phyloP scores from a whole-genome alignment of 2,113 vertebrate species.

The Camarhynchus parvulus region DNA sequence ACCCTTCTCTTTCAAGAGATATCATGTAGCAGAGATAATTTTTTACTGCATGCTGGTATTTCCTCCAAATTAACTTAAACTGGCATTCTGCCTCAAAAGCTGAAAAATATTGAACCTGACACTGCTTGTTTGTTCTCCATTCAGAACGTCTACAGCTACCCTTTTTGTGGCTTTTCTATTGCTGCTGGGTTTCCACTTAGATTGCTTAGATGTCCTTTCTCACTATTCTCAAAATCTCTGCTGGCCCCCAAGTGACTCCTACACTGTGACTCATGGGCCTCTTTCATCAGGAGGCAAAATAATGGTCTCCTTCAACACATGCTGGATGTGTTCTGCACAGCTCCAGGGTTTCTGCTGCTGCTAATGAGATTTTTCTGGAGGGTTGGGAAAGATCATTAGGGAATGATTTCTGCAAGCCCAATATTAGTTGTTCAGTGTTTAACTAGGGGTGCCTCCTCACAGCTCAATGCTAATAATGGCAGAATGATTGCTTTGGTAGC shows the following conservation, averaged over 20 bases:
- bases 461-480: constrained; percentile 33
- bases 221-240: constrained; percentile 19
- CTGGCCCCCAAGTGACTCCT: constrained; percentile 16
- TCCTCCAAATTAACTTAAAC: constrained; percentile 31
- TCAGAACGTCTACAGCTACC: neutral
- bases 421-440: constrained; percentile 68
- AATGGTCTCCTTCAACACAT: neutral
- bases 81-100: neutral
- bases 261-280: constrained; percentile 10
- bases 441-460: constrained; percentile 5
- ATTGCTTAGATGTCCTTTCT: constrained; percentile 12
- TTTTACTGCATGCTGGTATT: constrained; percentile 12
- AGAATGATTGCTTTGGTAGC: neutral
- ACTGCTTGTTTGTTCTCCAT: constrained; percentile 28
- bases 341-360: constrained; percentile 27
- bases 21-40: neutral
- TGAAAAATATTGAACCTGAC: constrained; percentile 17
- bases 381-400: constrained; percentile 62
- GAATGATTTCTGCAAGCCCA: constrained; percentile 62
- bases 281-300: constrained; percentile 52
- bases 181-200: constrained; percentile 6
- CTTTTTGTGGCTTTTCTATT: neutral
- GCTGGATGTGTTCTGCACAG: constrained; percentile 11
- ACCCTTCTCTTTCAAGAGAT: neutral
- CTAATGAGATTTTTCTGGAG: constrained; percentile 72